These are phyloP conservation scores for Aplysia californica DNA, from an alignment of 1,140 invertebrate species.

Conservation along the genomic window DNA sequence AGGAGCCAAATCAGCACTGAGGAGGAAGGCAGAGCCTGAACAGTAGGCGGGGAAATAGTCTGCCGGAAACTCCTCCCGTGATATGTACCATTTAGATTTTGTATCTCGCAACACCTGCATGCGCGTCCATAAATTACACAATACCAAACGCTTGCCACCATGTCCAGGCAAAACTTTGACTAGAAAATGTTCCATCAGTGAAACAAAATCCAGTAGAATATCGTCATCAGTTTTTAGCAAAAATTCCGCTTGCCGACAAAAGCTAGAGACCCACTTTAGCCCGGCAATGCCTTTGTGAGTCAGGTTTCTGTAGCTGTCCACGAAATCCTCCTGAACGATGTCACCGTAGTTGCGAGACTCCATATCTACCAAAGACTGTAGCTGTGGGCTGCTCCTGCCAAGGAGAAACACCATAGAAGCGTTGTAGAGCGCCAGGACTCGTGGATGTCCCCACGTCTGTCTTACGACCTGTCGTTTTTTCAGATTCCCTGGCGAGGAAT, in stretches of 20 bases:
- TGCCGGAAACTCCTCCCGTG: slow-evolving; percentile 61
- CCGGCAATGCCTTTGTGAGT: slow-evolving; percentile 89
- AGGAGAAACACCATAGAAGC: slow-evolving; percentile 75
- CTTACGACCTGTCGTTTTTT: slow-evolving; percentile 57
- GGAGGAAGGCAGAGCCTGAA: slow-evolving; percentile 66
- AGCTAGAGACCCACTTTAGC: slow-evolving; percentile 82
- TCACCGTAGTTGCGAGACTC: slow-evolving; percentile 77
- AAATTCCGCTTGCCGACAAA: slow-evolving; percentile 72
- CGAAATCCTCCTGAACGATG: slow-evolving; percentile 83
- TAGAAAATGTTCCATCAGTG: slow-evolving; percentile 75
- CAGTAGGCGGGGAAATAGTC: slow-evolving; percentile 68
- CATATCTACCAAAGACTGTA: slow-evolving; percentile 69
- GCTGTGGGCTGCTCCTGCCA: slow-evolving; percentile 70
- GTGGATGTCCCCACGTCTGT: slow-evolving; percentile 61
- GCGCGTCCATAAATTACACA: slow-evolving; percentile 59
- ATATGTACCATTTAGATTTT: slow-evolving; percentile 68
- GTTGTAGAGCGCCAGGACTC: slow-evolving; percentile 34
- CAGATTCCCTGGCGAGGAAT: slow-evolving; percentile 54
- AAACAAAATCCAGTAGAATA: slow-evolving; percentile 56
- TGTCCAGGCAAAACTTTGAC: slow-evolving; percentile 28
- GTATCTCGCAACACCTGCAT: slow-evolving; percentile 61
- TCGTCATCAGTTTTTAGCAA: slow-evolving; percentile 72
- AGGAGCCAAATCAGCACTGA: slow-evolving; percentile 62
- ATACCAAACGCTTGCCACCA: slow-evolving; percentile 34
- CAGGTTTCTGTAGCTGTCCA: slow-evolving; percentile 85